Evolutionary conservation across 2,888 invertebrate genomes (phyloP).

Genomic region (Lepeophtheirus nordmannii): DNA sequence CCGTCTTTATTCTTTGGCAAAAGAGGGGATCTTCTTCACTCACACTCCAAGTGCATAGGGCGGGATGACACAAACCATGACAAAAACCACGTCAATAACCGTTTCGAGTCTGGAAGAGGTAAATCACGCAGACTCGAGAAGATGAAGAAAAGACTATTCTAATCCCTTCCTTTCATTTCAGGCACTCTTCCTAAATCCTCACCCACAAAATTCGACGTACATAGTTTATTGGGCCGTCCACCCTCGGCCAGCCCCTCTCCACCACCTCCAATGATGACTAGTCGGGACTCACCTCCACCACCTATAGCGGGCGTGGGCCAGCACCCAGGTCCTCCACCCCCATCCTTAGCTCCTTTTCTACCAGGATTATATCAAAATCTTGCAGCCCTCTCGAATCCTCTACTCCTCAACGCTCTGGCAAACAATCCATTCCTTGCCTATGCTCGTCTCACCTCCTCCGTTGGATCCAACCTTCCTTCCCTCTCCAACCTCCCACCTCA

Average conservation of each 20-base stretch:
- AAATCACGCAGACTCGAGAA: too few species aligned
- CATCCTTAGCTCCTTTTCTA: background rate
- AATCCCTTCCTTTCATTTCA: background rate
- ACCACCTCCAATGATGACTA: background rate
- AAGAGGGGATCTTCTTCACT: too few species aligned
- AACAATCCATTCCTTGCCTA: slow-evolving; percentile 2
- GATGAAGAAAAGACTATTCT: too few species aligned
- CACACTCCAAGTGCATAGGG: too few species aligned
- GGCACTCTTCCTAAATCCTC: slow-evolving; percentile 10
- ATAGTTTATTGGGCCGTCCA: background rate
- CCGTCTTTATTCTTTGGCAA: too few species aligned
- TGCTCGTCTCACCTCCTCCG: background rate
- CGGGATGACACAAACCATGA: too few species aligned
- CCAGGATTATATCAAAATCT: background rate
- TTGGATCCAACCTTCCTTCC: too few species aligned
- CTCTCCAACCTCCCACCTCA: background rate
- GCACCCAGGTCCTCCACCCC: background rate
- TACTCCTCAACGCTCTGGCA: slow-evolving; percentile 1
- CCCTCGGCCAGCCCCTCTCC: background rate
- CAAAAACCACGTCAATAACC: too few species aligned
- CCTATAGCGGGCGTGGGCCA: background rate
- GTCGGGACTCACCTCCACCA: background rate
- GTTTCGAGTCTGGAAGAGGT: too few species aligned
- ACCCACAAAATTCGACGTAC: background rate
- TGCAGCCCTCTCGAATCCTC: background rate